Evolutionary conservation across 2,888 invertebrate species (phyloP).

Genomic region (Idaea dimidiata): DNA sequence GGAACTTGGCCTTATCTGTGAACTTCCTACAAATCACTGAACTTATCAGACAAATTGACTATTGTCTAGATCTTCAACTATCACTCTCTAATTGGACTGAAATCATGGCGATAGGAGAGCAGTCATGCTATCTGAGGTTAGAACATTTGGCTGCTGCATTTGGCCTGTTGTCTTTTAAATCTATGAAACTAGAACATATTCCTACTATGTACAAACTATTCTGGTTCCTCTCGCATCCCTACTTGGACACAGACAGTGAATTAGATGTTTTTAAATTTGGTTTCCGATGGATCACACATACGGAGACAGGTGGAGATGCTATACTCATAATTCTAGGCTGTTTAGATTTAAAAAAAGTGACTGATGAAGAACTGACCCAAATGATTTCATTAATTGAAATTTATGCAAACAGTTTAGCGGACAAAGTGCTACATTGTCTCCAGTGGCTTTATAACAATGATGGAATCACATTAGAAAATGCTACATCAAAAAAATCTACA

Average conservation of each 20-base stretch:
- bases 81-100: constrained; percentile 55
- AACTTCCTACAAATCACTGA: constrained; percentile 67
- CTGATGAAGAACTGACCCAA: constrained; percentile 40
- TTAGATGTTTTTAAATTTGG: constrained; percentile 65
- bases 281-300: constrained; percentile 50
- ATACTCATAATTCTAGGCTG: constrained; percentile 58
- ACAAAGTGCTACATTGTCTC: constrained; percentile 55
- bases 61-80: constrained; percentile 51
- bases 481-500: constrained; percentile 34
- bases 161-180: constrained; percentile 57
- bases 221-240: constrained; percentile 70
- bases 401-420: constrained; percentile 48
- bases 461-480: constrained; percentile 29
- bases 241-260: constrained; percentile 53
- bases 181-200: constrained; percentile 53
- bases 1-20: constrained; percentile 57
- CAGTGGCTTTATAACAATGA: constrained; percentile 34
- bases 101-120: constrained; percentile 59
- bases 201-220: constrained; percentile 51
- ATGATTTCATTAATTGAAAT: constrained; percentile 42
- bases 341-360: constrained; percentile 53
- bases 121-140: constrained; percentile 45
- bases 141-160: constrained; percentile 49
- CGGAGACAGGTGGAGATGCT: constrained; percentile 53
- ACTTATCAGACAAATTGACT: constrained; percentile 62